Evolutionary conservation across 2,113 vertebrate genomes (phyloP).

Genomic region (Gymnobelideus leadbeateri): DNA sequence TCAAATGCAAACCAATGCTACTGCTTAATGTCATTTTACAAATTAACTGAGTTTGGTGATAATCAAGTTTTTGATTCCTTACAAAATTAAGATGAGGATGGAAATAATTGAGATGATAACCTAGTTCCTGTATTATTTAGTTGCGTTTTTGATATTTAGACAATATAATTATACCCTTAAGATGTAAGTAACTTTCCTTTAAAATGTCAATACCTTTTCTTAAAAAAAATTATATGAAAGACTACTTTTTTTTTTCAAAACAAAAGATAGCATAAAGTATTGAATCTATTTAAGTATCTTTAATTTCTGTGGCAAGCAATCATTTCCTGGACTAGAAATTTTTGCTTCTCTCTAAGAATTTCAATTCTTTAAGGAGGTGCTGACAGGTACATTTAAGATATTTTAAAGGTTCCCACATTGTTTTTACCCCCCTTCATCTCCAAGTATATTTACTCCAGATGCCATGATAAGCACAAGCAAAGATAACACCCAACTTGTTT

Average conservation of each 20-base stretch:
- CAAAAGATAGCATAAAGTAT: background rate
- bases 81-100: background rate
- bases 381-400: background rate
- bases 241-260: background rate
- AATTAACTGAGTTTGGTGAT: background rate
- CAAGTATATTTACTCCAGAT: slow-evolving; percentile 2
- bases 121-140: background rate
- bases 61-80: background rate
- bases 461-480: background rate
- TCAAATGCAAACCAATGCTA: background rate
- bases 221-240: background rate
- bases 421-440: background rate
- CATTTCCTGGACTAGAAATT: background rate
- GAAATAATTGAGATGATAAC: background rate
- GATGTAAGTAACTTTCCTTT: background rate
- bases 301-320: background rate
- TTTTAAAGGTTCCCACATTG: background rate
- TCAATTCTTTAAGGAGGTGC: background rate
- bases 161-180: background rate
- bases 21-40: background rate
- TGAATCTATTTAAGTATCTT: background rate
- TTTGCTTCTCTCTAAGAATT: background rate
- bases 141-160: background rate
- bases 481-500: background rate
- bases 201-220: background rate